These are phyloP conservation scores for Proteles cristata DNA, from an alignment of 2,113 vertebrate genomes.

Conservation along the genomic window DNA sequence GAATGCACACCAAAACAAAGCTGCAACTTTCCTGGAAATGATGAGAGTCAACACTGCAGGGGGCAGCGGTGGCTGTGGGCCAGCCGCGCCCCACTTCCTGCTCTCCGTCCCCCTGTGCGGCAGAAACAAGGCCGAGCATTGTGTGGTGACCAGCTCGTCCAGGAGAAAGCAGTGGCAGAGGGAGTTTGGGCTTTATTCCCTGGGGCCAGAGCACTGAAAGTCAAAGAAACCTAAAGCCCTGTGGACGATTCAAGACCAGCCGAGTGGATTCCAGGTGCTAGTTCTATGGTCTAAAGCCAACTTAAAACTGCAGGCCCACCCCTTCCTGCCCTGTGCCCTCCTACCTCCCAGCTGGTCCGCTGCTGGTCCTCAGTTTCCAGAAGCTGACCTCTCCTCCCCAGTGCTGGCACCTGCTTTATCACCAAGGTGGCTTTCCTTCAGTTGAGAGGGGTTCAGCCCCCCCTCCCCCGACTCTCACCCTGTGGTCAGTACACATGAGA, in stretches of 20 bases:
- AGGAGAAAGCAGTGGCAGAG: not conserved
- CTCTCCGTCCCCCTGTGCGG: not conserved
- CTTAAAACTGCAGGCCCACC: not conserved
- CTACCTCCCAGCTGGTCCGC: not conserved
- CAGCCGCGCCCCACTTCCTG: not conserved
- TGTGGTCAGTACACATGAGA: rapidly evolving
- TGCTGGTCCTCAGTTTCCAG: not conserved
- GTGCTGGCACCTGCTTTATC: not conserved
- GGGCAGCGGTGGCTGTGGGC: not conserved
- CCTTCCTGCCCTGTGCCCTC: not conserved
- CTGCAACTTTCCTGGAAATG: not conserved
- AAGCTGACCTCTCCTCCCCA: not conserved
- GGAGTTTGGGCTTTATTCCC: not conserved
- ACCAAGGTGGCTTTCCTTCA: not conserved
- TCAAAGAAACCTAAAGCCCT: not conserved
- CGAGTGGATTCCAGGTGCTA: not conserved
- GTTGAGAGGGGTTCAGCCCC: not conserved
- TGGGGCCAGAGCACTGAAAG: not conserved
- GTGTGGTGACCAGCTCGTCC: not conserved
- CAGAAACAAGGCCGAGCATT: not conserved
- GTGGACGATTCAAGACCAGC: not conserved
- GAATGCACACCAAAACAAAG: not conserved
- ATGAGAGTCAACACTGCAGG: not conserved
- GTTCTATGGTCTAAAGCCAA: not conserved
- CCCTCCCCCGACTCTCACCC: not conserved